A percentile compares a stretch with the other conserved stretches of the same genome.
phyloP scores from a whole-genome alignment of 2,888 invertebrate genomes.

The Elysia crispata region DNA sequence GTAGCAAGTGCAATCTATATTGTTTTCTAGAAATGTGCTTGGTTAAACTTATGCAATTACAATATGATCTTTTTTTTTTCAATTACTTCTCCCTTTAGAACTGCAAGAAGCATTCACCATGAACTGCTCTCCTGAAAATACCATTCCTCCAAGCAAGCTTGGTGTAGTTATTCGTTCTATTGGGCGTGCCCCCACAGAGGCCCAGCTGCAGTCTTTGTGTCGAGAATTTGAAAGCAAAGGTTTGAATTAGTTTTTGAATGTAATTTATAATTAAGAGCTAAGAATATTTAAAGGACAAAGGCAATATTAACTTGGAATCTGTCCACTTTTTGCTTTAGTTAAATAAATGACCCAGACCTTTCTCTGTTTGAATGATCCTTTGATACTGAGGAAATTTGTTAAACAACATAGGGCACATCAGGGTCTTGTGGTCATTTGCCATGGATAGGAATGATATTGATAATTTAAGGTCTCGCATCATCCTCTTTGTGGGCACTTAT shows the following conservation, averaged over 20 bases:
- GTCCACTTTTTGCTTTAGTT: too few relatives aligned
- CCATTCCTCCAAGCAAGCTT: conserved; percentile 47
- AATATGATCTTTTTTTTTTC: background rate
- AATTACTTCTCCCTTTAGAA: conserved; percentile 36
- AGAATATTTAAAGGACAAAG: too few relatives aligned
- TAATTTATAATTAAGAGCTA: too few relatives aligned
- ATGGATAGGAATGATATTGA: too few relatives aligned
- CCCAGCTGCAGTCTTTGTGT: conserved; percentile 46
- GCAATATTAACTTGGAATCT: too few relatives aligned
- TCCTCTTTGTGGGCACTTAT: too few relatives aligned
- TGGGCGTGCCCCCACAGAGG: conserved; percentile 53
- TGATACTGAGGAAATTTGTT: too few relatives aligned
- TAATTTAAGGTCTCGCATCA: too few relatives aligned
- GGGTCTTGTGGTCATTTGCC: too few relatives aligned
- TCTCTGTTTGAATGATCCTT: too few relatives aligned
- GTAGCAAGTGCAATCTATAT: background rate
- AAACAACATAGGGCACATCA: too few relatives aligned
- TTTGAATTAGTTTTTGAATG: conserved; percentile 2
- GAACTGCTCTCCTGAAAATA: conserved; percentile 52
- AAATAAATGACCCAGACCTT: too few relatives aligned
- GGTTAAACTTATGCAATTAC: background rate
- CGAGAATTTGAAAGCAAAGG: conserved; percentile 51
- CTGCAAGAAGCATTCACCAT: conserved; percentile 55
- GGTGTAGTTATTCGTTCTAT: conserved; percentile 52
- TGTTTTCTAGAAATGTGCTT: background rate